Evolutionary conservation across 2,888 invertebrate species (phyloP).

Genomic region (Trichacis sp.): DNA sequence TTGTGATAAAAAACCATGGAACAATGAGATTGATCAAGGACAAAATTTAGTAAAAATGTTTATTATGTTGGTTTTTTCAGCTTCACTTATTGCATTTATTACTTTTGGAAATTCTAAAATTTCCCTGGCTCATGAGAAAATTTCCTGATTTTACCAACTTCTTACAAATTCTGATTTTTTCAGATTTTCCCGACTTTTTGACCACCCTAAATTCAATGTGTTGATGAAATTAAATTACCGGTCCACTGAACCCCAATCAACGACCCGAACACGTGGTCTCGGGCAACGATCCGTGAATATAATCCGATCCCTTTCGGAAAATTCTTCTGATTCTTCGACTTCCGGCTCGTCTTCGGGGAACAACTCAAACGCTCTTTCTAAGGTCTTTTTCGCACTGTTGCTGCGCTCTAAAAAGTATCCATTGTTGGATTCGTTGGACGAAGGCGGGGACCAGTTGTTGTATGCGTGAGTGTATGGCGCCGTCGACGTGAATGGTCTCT

Average conservation of each 20-base stretch:
- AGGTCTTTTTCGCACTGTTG: constrained; percentile 90
- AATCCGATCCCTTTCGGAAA: constrained; percentile 37
- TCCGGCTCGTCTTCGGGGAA: constrained; percentile 76
- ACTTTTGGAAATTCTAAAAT: too few relatives aligned
- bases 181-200: too few relatives aligned
- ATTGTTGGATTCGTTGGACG: constrained; percentile 94
- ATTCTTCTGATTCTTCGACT: constrained; percentile 48
- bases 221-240: constrained; percentile 7
- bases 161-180: too few relatives aligned
- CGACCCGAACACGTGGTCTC: not conserved
- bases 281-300: constrained; percentile 4
- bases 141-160: too few relatives aligned
- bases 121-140: too few relatives aligned
- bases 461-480: constrained; percentile 88
- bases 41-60: too few relatives aligned
- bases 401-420: constrained; percentile 95
- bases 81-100: too few relatives aligned
- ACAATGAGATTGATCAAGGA: too few relatives aligned
- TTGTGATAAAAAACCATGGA: too few relatives aligned
- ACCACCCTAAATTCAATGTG: too few relatives aligned
- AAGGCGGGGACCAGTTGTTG: constrained; percentile 90
- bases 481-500: constrained; percentile 72
- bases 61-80: too few relatives aligned
- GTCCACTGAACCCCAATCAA: not conserved
- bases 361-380: constrained; percentile 83